Evolutionary conservation across 2,113 vertebrate genomes (phyloP), one percentile per base, ranked within the genome.

Genomic region (Albula glossodonta): DNA sequence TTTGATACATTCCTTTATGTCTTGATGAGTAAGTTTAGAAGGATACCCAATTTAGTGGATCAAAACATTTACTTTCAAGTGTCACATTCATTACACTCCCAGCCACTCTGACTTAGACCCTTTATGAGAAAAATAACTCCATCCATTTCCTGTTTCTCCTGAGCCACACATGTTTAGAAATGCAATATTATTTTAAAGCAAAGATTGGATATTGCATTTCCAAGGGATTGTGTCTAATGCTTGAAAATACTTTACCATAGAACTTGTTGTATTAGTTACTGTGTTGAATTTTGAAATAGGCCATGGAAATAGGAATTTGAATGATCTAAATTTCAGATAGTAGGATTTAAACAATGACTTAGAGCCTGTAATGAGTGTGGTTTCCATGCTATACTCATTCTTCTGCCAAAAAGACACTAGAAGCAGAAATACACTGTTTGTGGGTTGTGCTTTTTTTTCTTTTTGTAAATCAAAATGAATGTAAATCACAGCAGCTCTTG

Each of bases 391-490:
- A 22, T n/a, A 51, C 31, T 17, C 22, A 50, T 83, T 78, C 41
- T 31, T 50, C 48, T 49, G 25, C 83, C 15, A 56, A 4, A 52
- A 53, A 83, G 53, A 57, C n/a, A 83, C 25, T 17, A 25, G 52
- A 83, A 83, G 51, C n/a, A 77, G 8, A 10, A 50, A 19, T 22
- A 22, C 7, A 0, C 15, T 19, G 60, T 66, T 19, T 22, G 17
- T 66, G 17, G 60, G 60, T 22, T 66, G 60, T 22, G 19, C 22
- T 51, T 15, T 49, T 15, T 31, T 25, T 49, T 2, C 10, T 50
- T 84, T 51, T 51, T 8, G 2, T 51, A 84, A 84, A 84, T 84
- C 25, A 84, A 13, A n/a, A 83, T 41, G 70, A 48, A 57, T 48
- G 31, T 48, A 48, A n/a, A 63, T 49, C 41, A 84, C 12, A 13